Conservation (phyloP, 2,113 vertebrate species). For the Raja brachyura region DNA sequence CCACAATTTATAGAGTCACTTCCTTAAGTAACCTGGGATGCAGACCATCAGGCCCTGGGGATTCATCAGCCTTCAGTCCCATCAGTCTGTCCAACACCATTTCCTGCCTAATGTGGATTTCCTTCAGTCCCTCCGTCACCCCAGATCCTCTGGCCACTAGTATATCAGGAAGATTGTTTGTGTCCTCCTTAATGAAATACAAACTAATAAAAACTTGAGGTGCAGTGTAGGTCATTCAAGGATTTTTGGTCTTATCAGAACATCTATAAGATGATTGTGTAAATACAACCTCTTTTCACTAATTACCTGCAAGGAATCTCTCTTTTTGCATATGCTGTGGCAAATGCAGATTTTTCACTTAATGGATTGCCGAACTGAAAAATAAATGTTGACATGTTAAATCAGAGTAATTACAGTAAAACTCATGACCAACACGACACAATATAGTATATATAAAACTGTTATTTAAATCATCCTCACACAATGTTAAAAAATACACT, state of each 20-base stretch:
- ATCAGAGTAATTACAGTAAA: background rate
- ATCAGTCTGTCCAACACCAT: too few species aligned
- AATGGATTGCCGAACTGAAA: slow-evolving; percentile 58
- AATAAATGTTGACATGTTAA: slow-evolving; percentile 1
- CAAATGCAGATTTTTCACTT: slow-evolving; percentile 56
- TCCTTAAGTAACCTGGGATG: too few species aligned
- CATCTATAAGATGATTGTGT: background rate
- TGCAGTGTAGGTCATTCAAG: background rate
- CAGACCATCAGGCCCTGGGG: too few species aligned
- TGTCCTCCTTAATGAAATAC: background rate
- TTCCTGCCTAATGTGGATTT: too few species aligned
- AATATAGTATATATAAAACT: background rate
- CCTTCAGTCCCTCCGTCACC: too few species aligned
- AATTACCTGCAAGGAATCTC: slow-evolving; percentile 70
- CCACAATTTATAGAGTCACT: too few species aligned
- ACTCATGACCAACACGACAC: background rate
- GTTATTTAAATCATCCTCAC: background rate
- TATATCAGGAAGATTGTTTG: too few species aligned
- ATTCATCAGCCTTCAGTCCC: too few species aligned
- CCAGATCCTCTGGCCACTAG: too few species aligned
- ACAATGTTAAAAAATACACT: too few species aligned
- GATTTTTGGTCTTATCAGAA: background rate
- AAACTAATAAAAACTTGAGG: background rate
- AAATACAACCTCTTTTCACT: background rate
- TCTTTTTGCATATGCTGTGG: slow-evolving; percentile 65